These are phyloP conservation scores for Silurus lanzhouensis DNA, from an alignment of 2,797 vertebrate species.

Conservation along the genomic window DNA sequence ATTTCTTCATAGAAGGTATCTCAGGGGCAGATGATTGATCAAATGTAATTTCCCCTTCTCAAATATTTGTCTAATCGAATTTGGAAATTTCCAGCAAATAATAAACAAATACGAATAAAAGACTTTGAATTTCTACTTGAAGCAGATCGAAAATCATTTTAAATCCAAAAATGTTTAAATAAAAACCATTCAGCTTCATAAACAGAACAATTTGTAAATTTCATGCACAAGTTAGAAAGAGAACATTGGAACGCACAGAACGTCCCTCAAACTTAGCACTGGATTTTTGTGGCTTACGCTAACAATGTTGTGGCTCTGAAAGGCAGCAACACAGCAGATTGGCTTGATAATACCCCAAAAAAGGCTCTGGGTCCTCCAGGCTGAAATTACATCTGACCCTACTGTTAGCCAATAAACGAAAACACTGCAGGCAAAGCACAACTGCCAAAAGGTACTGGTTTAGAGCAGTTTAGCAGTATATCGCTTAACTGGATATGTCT, in stretches of 20 bases:
- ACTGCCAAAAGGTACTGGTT: slow-evolving; percentile 18
- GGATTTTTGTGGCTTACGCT: slow-evolving; percentile 27
- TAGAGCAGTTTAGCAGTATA: slow-evolving; percentile 24
- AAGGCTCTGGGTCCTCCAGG: slow-evolving; percentile 27
- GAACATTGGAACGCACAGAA: neutral
- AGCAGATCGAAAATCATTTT: neutral
- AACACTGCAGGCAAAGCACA: slow-evolving; percentile 35
- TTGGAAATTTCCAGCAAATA: slow-evolving; percentile 34
- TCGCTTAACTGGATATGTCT: slow-evolving; percentile 13
- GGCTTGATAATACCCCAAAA: slow-evolving; percentile 38
- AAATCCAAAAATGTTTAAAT: neutral
- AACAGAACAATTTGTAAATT: neutral
- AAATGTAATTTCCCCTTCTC: slow-evolving; percentile 35
- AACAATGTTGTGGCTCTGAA: slow-evolving; percentile 26
- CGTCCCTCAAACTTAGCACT: slow-evolving; percentile 5
- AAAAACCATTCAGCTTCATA: neutral
- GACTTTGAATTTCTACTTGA: neutral
- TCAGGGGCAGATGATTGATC: neutral
- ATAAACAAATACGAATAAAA: neutral
- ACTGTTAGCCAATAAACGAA: slow-evolving; percentile 41
- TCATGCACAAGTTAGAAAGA: neutral
- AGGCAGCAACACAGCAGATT: slow-evolving; percentile 21
- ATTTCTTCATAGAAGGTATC: neutral
- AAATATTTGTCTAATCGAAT: slow-evolving; percentile 39
- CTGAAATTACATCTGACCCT: slow-evolving; percentile 50